A percentile compares a stretch with the other conserved stretches of the same genome.
phyloP scores from a whole-genome alignment of 2,888 invertebrate species.

The Nasonovia ribisnigri region DNA sequence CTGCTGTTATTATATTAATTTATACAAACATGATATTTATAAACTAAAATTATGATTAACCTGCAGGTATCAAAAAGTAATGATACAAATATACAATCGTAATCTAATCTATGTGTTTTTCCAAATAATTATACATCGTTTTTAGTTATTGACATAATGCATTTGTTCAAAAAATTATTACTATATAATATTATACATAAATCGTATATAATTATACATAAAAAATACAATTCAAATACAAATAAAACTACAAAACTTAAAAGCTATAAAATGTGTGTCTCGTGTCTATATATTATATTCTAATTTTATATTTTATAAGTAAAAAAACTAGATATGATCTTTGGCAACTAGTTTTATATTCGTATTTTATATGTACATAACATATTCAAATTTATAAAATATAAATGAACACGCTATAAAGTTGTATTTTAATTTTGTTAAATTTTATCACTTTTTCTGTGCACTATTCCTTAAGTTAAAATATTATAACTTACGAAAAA shows the following conservation, averaged over 20 bases:
- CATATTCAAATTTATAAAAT: background rate
- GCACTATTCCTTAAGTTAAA: background rate
- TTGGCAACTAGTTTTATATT: constrained; percentile 41
- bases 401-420: background rate
- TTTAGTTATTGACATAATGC: background rate
- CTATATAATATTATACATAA: background rate
- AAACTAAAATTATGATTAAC: background rate
- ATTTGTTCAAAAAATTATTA: background rate
- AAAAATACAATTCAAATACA: background rate
- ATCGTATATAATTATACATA: background rate
- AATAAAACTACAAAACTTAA: constrained; percentile 6
- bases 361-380: background rate
- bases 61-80: background rate
- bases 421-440: background rate
- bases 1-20: background rate
- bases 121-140: background rate
- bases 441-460: background rate
- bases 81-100: no score
- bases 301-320: constrained; percentile 33
- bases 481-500: background rate
- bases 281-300: background rate
- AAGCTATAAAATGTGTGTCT: background rate
- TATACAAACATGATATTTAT: background rate
- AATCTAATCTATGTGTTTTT: background rate
- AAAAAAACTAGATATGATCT: constrained; percentile 35